Percentiles rank a stretch among this genome's conserved stretches.
Evolutionary conservation across 2,888 invertebrate genomes (phyloP).

Genomic region (Sepiola atlantica): DNA sequence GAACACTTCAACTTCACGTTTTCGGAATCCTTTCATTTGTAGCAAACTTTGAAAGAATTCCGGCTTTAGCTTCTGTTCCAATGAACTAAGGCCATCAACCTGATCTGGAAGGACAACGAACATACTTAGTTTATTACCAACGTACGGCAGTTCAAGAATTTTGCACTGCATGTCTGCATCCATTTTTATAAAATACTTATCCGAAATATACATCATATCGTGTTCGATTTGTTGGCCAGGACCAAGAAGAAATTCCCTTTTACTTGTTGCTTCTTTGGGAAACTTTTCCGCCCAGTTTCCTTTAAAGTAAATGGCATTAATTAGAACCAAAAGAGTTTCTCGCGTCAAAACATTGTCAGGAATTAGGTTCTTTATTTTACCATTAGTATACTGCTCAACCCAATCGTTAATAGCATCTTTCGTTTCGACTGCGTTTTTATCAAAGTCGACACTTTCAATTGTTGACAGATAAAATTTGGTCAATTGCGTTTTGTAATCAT

Average conservation of each 20-base stretch:
- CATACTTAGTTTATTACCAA: slow-evolving; percentile 63
- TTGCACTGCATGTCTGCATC: slow-evolving; percentile 82
- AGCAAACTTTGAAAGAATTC: slow-evolving; percentile 47
- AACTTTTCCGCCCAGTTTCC: slow-evolving; percentile 72
- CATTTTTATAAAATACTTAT: slow-evolving; percentile 78
- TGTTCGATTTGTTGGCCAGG: slow-evolving; percentile 61
- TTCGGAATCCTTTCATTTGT: slow-evolving; percentile 37
- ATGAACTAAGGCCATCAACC: slow-evolving; percentile 57
- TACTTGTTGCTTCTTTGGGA: slow-evolving; percentile 35
- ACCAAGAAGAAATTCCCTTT: slow-evolving; percentile 78
- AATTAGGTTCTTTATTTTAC: slow-evolving; percentile 87
- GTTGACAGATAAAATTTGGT: slow-evolving; percentile 58
- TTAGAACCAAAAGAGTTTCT: slow-evolving; percentile 72
- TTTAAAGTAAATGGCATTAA: slow-evolving; percentile 77
- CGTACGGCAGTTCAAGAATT: slow-evolving; percentile 84
- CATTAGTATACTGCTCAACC: slow-evolving; percentile 86
- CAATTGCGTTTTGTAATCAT: slow-evolving; percentile 58
- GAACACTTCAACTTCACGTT: slow-evolving; percentile 52
- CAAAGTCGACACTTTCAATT: slow-evolving; percentile 69
- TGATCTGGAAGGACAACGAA: slow-evolving; percentile 66
- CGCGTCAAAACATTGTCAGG: slow-evolving; percentile 75
- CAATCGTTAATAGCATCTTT: slow-evolving; percentile 83
- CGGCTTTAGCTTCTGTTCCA: slow-evolving; percentile 56
- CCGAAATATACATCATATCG: slow-evolving; percentile 83
- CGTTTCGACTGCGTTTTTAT: slow-evolving; percentile 69